These are phyloP conservation scores for Vanessa tameamea DNA, from an alignment of 1,140 invertebrate genomes.

Conservation along the genomic window DNA sequence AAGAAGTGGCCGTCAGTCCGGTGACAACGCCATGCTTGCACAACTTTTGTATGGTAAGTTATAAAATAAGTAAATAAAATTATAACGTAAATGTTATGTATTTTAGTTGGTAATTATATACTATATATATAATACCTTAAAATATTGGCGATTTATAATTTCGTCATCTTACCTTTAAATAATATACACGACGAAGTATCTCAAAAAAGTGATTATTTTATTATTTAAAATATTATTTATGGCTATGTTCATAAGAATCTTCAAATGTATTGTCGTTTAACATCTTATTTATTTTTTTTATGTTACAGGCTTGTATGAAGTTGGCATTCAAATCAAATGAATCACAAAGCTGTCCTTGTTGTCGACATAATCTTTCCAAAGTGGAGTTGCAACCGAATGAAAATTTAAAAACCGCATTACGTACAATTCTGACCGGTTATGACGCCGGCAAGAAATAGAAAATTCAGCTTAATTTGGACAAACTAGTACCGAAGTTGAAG, in stretches of 20 bases:
- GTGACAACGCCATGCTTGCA: slow-evolving; percentile 89
- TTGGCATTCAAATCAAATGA: slow-evolving; percentile 85
- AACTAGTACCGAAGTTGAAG: no score
- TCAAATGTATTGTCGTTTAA: background rate
- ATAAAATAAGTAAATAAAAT: no score
- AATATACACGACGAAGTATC: no score
- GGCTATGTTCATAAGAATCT: no score
- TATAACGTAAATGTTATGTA: no score
- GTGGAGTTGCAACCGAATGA: slow-evolving; percentile 82
- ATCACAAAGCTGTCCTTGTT: slow-evolving; percentile 85
- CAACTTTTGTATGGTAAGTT: slow-evolving; percentile 87
- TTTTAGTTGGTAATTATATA: no score
- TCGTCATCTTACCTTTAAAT: no score
- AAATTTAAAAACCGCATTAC: slow-evolving; percentile 79
- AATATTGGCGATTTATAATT: no score
- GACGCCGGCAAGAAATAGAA: slow-evolving; percentile 76
- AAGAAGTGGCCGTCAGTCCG: slow-evolving; percentile 87
- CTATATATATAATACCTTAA: no score
- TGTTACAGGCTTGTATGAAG: slow-evolving; percentile 83
- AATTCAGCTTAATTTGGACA: background rate
- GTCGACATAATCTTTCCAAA: slow-evolving; percentile 83
- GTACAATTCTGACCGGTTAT: slow-evolving; percentile 84
- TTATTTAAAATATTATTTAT: no score
- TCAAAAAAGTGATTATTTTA: no score
- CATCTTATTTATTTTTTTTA: background rate